Base-by-base conservation (phyloP, 2,797 vertebrate species). In the Podarcis lilfordi region DNA sequence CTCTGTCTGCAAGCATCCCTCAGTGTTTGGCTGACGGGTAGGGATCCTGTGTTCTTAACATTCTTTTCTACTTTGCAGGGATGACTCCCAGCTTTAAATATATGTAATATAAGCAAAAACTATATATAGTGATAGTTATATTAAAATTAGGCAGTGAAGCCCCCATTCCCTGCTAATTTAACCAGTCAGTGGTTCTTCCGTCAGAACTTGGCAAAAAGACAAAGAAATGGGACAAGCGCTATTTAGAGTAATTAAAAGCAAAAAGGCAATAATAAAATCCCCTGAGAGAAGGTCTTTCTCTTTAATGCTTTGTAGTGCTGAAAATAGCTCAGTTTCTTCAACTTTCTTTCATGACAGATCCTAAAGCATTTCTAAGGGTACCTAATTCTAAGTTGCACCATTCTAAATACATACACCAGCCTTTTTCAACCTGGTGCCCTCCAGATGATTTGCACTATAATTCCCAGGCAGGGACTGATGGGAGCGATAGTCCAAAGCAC, bases 191-290 rank as follows among this genome's bases (percentile, higher is more conserved):
- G 77, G 74, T 50, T 35, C n/a, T 55, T 21, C 81, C 32, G 86
- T 79, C 90, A 90, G 86, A 93, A 92, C 91, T 92, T 93, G 85
- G 89, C 91, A 89, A 93, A 93, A 84, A 90, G 90, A 32, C 84
- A 89, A 90, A 85, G 59, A 95, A 89, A 64, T 0, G 5, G 82
- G 82, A 86, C 91, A 92, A 91, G 89, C 21, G 15, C 89, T 85
- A 76, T 88, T 92, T 80, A 92, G 91, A 90, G 86, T 89, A 84
- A 85, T 85, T 89, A 68, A 84, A 91, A 93, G 85, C 81, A 92
- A 94, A 92, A 94, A 90, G 84, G 83, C 82, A 78, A 86, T 88
- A 43, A 87, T 85, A 87, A 74, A 72, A 90, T 89, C 91, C 85
- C 43, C n/a, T 64, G 75, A 55, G 50, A 29, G 27, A 29, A 23